Evolutionary conservation across 2,113 vertebrate genomes (phyloP).

Genomic region (Hippocampus comes): DNA sequence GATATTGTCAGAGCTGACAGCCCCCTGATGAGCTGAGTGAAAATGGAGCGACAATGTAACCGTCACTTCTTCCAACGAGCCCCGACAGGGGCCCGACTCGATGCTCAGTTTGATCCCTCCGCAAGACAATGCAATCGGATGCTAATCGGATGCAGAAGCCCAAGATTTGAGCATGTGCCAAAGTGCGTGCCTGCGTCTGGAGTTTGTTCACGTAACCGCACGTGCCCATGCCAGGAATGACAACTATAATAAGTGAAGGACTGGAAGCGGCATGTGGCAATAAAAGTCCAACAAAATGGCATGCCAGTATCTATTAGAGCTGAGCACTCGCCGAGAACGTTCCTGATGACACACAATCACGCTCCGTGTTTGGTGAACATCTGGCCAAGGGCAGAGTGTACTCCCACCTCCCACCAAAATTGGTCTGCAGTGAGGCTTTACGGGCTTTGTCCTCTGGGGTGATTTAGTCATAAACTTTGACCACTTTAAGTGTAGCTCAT

Average conservation of each 20-base stretch:
- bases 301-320: constrained; percentile 54
- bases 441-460: constrained; percentile 23
- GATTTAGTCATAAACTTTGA: constrained; percentile 46
- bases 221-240: constrained; percentile 30
- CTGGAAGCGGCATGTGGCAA: constrained; percentile 66
- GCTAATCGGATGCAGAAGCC: constrained; percentile 55
- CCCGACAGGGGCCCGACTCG: constrained; percentile 39
- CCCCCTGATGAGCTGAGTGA: constrained; percentile 41
- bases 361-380: constrained; percentile 46
- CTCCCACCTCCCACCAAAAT: background rate
- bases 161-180: constrained; percentile 47
- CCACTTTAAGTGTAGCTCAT: constrained; percentile 49
- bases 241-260: constrained; percentile 55
- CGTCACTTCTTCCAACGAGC: constrained; percentile 44
- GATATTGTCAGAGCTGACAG: constrained; percentile 52
- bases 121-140: constrained; percentile 51
- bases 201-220: background rate
- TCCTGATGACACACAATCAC: constrained; percentile 16
- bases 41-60: constrained; percentile 34
- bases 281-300: constrained; percentile 60
- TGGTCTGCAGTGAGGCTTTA: constrained; percentile 10
- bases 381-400: constrained; percentile 49
- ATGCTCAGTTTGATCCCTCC: constrained; percentile 42
- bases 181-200: constrained; percentile 31
- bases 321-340: constrained; percentile 31